phyloP scores from a whole-genome alignment of 2,113 vertebrate species.

The Caranx ignobilis region DNA sequence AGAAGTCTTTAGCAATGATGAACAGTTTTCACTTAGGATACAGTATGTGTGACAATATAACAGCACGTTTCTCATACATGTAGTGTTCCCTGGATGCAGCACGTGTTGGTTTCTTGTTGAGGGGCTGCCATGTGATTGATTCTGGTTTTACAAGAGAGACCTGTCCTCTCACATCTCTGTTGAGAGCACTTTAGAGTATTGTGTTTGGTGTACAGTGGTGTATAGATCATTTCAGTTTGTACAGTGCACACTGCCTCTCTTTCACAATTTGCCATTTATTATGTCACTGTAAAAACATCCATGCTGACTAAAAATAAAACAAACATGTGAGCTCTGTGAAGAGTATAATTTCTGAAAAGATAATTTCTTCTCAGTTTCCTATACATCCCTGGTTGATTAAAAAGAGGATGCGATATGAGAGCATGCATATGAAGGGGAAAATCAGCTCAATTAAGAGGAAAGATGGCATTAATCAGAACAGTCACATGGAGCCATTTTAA shows the following conservation, averaged over 20 bases:
- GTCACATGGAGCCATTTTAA: too few relatives aligned
- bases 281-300: not conserved
- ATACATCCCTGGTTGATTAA: not conserved
- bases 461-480: too few relatives aligned
- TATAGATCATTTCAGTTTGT: not conserved
- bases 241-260: not conserved
- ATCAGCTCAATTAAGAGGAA: too few relatives aligned
- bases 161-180: not conserved
- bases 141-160: not conserved
- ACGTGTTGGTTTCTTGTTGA: not conserved
- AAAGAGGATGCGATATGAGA: not conserved
- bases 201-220: not conserved
- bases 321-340: not conserved
- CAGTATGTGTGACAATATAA: not conserved
- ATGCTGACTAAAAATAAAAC: not conserved
- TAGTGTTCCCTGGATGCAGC: not conserved
- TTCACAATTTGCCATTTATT: slow-evolving; percentile 13
- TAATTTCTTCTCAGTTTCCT: not conserved
- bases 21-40: not conserved
- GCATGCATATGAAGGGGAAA: not conserved
- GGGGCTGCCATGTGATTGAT: not conserved
- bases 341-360: not conserved
- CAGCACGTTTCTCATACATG: not conserved
- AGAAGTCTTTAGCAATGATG: not conserved
- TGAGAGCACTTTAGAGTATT: slow-evolving; percentile 13